Percentiles rank a stretch among this genome's conserved stretches.
Conservation (phyloP, 2,113 vertebrate species). For the Oreochromis aureus region DNA sequence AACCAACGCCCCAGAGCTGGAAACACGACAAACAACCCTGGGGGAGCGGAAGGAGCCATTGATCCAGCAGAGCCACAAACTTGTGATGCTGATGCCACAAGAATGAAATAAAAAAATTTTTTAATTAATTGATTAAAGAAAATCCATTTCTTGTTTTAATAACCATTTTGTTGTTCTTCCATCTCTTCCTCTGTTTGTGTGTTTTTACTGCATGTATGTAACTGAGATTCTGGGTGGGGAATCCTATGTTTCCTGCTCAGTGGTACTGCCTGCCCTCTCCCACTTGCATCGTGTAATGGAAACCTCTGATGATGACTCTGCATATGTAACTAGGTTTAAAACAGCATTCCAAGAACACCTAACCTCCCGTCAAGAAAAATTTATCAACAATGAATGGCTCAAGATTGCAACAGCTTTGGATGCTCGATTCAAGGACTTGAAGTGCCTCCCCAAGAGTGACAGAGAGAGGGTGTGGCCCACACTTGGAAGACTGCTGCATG, state of each 20-base stretch:
- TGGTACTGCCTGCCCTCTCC: background rate
- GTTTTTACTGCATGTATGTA: background rate
- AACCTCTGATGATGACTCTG: background rate
- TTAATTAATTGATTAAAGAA: background rate
- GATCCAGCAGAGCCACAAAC: background rate
- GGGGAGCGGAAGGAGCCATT: background rate
- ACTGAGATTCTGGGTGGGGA: background rate
- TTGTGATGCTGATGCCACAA: background rate
- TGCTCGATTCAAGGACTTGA: background rate
- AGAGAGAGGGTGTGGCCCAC: too few species aligned
- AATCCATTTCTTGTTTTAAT: background rate
- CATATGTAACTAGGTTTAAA: background rate
- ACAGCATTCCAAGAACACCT: background rate
- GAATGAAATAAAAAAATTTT: fast-evolving
- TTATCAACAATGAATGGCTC: background rate
- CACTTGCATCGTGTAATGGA: background rate
- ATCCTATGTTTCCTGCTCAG: background rate
- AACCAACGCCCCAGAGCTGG: background rate
- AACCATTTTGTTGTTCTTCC: background rate
- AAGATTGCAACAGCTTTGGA: background rate
- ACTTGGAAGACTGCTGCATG: too few species aligned
- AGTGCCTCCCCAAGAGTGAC: too few species aligned
- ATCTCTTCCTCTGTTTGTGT: background rate
- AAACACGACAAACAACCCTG: background rate
- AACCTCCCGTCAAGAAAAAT: background rate